Percentiles rank a stretch among this genome's conserved stretches.
phyloP scores from a whole-genome alignment of 2,797 vertebrate genomes.

The Bradypodion ventrale region DNA sequence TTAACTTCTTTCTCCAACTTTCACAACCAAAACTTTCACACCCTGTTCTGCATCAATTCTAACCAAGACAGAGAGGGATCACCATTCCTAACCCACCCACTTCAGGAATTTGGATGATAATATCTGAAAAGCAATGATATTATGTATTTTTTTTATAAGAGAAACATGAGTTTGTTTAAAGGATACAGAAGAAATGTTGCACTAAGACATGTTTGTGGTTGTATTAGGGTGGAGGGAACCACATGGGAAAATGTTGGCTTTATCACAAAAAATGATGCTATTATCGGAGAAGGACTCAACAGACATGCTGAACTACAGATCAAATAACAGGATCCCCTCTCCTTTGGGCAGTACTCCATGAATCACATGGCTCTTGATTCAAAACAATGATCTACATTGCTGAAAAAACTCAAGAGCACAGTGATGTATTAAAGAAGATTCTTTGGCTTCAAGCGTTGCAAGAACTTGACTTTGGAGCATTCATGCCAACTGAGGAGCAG shows the following conservation, averaged over 20 bases:
- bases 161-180: constrained; percentile 25
- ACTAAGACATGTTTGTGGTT: constrained; percentile 1
- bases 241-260: constrained; percentile 4
- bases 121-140: background rate
- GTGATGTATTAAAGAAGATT: background rate
- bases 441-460: background rate
- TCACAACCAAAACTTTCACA: background rate
- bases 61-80: background rate
- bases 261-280: constrained; percentile 8
- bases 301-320: background rate
- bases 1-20: background rate
- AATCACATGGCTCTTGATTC: constrained; percentile 16
- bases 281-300: background rate
- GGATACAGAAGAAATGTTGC: background rate
- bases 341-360: background rate
- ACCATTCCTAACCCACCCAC: background rate
- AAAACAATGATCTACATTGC: constrained; percentile 15
- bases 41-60: background rate
- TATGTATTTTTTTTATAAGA: background rate
- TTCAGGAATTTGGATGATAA: constrained; percentile 11
- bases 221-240: constrained; percentile 14
- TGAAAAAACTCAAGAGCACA: background rate
- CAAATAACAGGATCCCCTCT: background rate
- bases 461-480: background rate
- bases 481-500: background rate